Conservation (phyloP, 2,113 vertebrate genomes). For the Nyctereutes procyonoides region DNA sequence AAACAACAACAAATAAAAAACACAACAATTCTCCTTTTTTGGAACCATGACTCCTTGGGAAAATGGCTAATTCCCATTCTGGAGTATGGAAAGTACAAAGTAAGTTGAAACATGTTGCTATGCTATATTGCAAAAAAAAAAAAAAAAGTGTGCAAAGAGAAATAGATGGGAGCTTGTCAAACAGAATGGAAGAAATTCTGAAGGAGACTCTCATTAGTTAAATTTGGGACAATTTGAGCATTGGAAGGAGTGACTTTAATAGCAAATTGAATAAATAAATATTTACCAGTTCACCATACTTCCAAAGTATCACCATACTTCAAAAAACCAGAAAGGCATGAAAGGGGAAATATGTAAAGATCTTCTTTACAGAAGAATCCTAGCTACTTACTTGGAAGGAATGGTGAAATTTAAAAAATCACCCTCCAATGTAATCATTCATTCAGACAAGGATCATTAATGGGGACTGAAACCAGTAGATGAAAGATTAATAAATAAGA, state of each 20-base stretch:
- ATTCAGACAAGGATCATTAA: background rate
- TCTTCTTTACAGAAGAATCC: background rate
- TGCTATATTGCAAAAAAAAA: background rate
- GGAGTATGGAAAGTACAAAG: background rate
- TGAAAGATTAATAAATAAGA: conserved; percentile 2
- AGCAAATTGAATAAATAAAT: background rate
- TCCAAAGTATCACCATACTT: background rate
- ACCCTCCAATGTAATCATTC: background rate
- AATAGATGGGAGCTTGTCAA: background rate
- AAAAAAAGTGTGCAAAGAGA: background rate
- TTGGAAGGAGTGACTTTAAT: background rate
- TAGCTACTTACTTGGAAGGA: background rate
- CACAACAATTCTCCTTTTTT: background rate
- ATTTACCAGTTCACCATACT: background rate
- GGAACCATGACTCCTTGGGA: background rate
- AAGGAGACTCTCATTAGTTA: background rate
- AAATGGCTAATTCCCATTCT: background rate
- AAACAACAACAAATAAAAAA: background rate
- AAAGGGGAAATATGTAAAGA: background rate
- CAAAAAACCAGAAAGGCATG: background rate
- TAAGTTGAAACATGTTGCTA: background rate
- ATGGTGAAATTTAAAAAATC: background rate
- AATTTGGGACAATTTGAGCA: background rate
- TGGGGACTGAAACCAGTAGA: background rate
- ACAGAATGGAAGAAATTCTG: background rate